Evolutionary conservation across 2,888 invertebrate species (phyloP).

Genomic region (Eupithecia inturbata): DNA sequence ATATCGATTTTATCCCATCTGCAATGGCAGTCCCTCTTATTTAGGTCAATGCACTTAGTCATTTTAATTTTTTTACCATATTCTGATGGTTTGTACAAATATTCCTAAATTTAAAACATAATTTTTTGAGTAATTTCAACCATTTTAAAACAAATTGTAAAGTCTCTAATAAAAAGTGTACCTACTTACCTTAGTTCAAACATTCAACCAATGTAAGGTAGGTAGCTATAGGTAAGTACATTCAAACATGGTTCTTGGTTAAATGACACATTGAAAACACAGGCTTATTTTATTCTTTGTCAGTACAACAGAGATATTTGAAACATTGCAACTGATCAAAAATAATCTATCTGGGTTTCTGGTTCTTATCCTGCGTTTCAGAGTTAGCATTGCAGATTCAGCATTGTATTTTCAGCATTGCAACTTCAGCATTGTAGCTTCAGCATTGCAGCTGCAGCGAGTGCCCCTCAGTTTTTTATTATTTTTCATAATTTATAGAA

Average conservation of each 20-base stretch:
- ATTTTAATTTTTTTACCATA: not conserved
- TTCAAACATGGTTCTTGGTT: not conserved
- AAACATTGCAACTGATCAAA: not conserved
- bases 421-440: not conserved
- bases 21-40: constrained; percentile 27
- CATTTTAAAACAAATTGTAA: not conserved
- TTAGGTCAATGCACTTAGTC: constrained; percentile 24
- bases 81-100: no score
- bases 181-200: not conserved
- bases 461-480: not conserved
- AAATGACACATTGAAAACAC: not conserved
- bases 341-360: not conserved
- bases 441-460: not conserved
- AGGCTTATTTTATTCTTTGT: not conserved
- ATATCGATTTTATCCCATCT: constrained; percentile 36
- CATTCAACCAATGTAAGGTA: not conserved
- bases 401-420: not conserved
- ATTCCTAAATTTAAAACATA: no score
- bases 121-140: not conserved
- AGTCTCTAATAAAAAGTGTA: not conserved
- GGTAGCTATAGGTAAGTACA: not conserved
- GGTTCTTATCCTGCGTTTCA: not conserved
- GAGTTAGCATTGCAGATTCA: not conserved
- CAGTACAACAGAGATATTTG: not conserved
- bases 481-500: no score